Base-by-base conservation (phyloP, 1,140 invertebrate species). In the Saxidomus purpurata region DNA sequence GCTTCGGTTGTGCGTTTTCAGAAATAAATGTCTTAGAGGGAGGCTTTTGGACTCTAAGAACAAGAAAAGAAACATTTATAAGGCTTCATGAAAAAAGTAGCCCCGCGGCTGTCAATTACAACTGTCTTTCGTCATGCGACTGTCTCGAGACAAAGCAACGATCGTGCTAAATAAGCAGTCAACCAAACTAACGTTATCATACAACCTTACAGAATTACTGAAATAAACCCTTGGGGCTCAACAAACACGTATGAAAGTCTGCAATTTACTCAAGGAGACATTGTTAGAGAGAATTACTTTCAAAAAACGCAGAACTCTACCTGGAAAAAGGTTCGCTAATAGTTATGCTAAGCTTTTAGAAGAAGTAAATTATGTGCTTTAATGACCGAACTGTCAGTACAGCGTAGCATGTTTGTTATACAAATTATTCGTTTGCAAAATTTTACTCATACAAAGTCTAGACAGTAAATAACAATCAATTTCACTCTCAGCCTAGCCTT, bases 141-240 rank as follows among this genome's bases (percentile, higher is more conserved):
- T 31, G 34, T 38, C 4, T 9, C 67, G 67, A 71, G 28, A 71
- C 67, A 71, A 71, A 15, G 34, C 36, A 17, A 71, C 22, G 25
- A 71, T 17, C 34, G 34, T 38, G 67, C 34, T 38, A 71, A 71
- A 71, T 71, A 71, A 38, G 15, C 34, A 71, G 36, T 71, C 67
- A 38, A 4, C 67, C 36, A 8, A 34, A 15, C 3, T 67, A 67
- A 67, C 34, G 13, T 8, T 25, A 19, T 71, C 17, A 71, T 71
- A 71, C 36, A 34, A 34, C 38, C 38, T 71, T 40, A 38, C 4
- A 71, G 67, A 71, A 38, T 71, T 9, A 38, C 25, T 4, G 31
- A 38, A 36, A 22, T 71, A 71, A 38, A 25, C 67, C 67, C 8
- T 15, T 13, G 67, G 67, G 34, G 3, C n/a, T 31, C 63, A 31